Base-by-base conservation (phyloP, 2,888 invertebrate species). In the Encarsia formosa region DNA sequence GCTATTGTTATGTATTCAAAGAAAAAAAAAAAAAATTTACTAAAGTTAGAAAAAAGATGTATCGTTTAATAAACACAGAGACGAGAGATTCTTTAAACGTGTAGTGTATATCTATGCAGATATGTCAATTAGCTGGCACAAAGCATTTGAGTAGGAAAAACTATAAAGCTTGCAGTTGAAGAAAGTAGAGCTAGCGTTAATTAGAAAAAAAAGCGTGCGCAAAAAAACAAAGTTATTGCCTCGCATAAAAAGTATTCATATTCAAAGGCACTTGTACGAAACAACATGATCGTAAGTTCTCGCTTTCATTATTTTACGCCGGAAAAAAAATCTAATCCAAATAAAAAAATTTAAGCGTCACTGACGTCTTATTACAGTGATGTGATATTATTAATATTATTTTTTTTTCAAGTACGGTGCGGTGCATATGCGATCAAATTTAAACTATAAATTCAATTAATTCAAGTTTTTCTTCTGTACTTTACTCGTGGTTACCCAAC, bases 241-340 rank as follows among this genome's bases (percentile, higher is more conserved):
- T 57, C 52, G 59, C 61, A 64, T 60, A 62, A 65, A 64, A 60
- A 63, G 62, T 61, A 61, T 66, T 64, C 65, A 65, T 60, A 61
- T 67, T 67, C 63, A 65, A 73, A 73, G 72, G 71, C 73, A 73
- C 71, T 72, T 69, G 68, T 71, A 69, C 66, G 66, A 70, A 71
- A 71, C 59, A 58, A 52, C 58, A 57, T 42, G 52, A 46, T 57
- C 45, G 47, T 55, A 61, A 60, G 46, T 53, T 58, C 49, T 52
- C 50, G 46, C 49, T 47, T 55, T 49, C 39, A n/a, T n/a, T n/a
- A n/a, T n/a, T n/a, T n/a, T 50, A 50, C 56, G 52, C 56, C 47
- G 35, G 45, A 54, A 57, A 59, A 52, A 45, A 39, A 47, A 52
- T n/a, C n/a, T n/a, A 53, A 49, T 43, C 31, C 48, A 54, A 52